These are phyloP conservation scores for Lagodon rhomboides DNA, from an alignment of 2,797 vertebrate genomes.

Conservation along the genomic window DNA sequence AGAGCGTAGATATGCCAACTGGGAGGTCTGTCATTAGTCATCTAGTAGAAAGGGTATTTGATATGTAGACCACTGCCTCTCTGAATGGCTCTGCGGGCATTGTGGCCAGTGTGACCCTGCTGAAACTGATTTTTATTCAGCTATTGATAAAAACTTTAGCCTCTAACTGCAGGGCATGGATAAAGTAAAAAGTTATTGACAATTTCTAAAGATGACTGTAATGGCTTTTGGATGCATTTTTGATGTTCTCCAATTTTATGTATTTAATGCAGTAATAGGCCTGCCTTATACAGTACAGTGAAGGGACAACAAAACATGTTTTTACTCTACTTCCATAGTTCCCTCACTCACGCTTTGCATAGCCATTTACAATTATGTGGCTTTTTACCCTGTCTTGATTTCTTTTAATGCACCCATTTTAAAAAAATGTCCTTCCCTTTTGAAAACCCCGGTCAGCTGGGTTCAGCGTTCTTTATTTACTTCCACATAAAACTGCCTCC, in stretches of 20 bases:
- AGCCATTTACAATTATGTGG: background rate
- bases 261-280: background rate
- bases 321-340: slow-evolving; percentile 10
- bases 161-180: background rate
- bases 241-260: background rate
- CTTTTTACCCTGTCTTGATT: slow-evolving; percentile 26
- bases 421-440: slow-evolving; percentile 25
- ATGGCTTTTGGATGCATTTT: slow-evolving; percentile 5
- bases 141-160: slow-evolving; percentile 18
- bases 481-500: slow-evolving; percentile 16
- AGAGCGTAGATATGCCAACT: slow-evolving; percentile 51
- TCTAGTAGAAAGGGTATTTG: slow-evolving; percentile 42
- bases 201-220: background rate
- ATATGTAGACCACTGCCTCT: slow-evolving; percentile 28
- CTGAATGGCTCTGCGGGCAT: slow-evolving; percentile 23
- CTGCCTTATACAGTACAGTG: background rate
- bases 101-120: slow-evolving; percentile 27
- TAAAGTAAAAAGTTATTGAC: background rate
- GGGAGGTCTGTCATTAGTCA: slow-evolving; percentile 58
- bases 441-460: background rate
- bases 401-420: slow-evolving; percentile 21
- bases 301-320: background rate
- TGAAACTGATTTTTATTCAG: slow-evolving; percentile 21
- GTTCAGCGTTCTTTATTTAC: slow-evolving; percentile 16
- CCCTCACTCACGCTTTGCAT: background rate